These are phyloP conservation scores for Dicyrtomina minuta DNA, from an alignment of 2,888 invertebrate genomes.

Conservation along the genomic window DNA sequence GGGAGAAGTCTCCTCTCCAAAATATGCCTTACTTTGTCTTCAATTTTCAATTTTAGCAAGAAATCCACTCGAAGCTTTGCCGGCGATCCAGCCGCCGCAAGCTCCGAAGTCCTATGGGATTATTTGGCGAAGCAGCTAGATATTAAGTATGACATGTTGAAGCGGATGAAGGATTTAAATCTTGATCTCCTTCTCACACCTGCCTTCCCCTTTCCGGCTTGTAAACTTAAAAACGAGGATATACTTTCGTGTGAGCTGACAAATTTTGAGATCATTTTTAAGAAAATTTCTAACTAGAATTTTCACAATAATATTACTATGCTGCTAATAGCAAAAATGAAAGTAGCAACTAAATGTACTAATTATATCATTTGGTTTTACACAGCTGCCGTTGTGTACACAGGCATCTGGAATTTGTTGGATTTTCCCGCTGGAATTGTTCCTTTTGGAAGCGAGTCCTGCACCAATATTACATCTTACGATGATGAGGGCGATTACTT, in stretches of 20 bases:
- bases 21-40: neutral
- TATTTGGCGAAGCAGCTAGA: neutral
- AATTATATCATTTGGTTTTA: neutral
- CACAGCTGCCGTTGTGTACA: slow-evolving; percentile 44
- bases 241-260: neutral
- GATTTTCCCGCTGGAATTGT: slow-evolving; percentile 39
- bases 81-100: neutral
- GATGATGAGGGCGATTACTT: slow-evolving; percentile 42
- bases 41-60: neutral
- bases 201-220: slow-evolving; percentile 16
- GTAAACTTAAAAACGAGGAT: slow-evolving; percentile 3
- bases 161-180: slow-evolving; percentile 10
- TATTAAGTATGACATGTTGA: slow-evolving; percentile 10
- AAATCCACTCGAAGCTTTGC: neutral
- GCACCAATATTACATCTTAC: slow-evolving; percentile 35
- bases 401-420: slow-evolving; percentile 38
- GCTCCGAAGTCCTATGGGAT: slow-evolving; percentile 16
- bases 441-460: slow-evolving; percentile 42
- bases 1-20: neutral
- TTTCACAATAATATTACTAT: no score
- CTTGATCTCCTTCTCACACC: slow-evolving; percentile 12
- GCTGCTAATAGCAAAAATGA: no score
- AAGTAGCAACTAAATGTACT: neutral
- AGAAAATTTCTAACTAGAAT: no score
- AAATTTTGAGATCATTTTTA: neutral